Evolutionary conservation across 1,140 invertebrate genomes (phyloP).

Genomic region (Caenorhabditis briggsae): DNA sequence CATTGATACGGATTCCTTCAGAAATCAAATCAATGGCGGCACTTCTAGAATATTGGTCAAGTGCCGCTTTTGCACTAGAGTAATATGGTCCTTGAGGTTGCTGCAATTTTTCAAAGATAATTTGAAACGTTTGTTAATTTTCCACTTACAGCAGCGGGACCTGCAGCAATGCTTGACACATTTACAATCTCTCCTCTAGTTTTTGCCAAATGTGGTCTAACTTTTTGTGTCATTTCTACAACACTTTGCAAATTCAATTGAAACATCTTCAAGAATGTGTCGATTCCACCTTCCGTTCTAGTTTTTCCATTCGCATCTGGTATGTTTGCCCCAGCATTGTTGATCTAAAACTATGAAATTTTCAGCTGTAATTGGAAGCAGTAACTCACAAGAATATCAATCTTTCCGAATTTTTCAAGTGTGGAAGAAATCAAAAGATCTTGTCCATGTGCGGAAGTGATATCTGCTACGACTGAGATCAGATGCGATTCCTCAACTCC

Average conservation of each 20-base stretch:
- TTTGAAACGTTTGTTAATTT: neutral
- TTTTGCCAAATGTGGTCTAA: constrained; percentile 86
- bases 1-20: constrained; percentile 86
- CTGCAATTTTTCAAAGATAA: constrained; percentile 1
- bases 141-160: constrained; percentile 80
- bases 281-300: neutral
- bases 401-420: constrained; percentile 68
- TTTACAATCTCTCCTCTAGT: constrained; percentile 90
- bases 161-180: constrained; percentile 88
- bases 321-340: constrained; percentile 67
- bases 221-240: constrained; percentile 87
- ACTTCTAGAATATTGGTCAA: constrained; percentile 90
- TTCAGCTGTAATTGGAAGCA: neutral
- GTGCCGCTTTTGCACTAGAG: constrained; percentile 87
- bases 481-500: constrained; percentile 44
- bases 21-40: constrained; percentile 84
- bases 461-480: constrained; percentile 62
- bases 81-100: constrained; percentile 80
- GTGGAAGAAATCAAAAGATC: constrained; percentile 64
- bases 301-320: constrained; percentile 36
- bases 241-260: constrained; percentile 78
- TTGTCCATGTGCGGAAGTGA: constrained; percentile 57
- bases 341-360: constrained; percentile 56
- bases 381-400: constrained; percentile 68
- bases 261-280: neutral